Base-by-base conservation (phyloP, 2,888 invertebrate species). In the Cistogaster globosa region DNA sequence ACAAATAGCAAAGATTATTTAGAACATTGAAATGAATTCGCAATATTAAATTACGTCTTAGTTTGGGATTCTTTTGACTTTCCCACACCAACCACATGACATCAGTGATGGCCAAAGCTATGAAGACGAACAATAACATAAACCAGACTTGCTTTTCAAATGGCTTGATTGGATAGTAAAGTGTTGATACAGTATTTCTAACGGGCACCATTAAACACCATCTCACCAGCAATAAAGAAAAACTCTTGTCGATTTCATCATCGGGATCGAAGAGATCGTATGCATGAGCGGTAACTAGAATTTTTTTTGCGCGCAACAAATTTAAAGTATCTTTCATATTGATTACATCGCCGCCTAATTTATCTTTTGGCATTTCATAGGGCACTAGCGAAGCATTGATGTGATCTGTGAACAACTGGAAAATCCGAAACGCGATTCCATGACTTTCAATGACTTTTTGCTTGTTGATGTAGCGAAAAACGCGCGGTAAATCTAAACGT, bases 151-250 rank as follows among this genome's bases (percentile, higher is more conserved):
- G 22, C 67, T 53, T 57, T 51, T 87, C 87, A 22, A 91, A 91
- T 0, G 91, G 90, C 57, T 88, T 88, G 14, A 90, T 53, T 0
- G 88, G 87, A 77, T 91, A 91, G 11, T 88, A 86, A 74, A 88
- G 87, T 0, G 88, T 88, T 8, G 91, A 89, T 1, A 90, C 86
- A 20, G 87, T 88, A 55, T 90, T 90, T 60, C 88, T 88, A 32
- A 76, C 16, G 57, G 91, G 87, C 2, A 86, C 83, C 87, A 91
- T 91, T 0, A 91, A 85, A 20, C 91, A 90, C 90, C 90, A 91
- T 12, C 86, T 87, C 26, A 90, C 89, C 77, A 90, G 89, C 83
- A 88, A 62, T 26, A 91, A 20, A 0, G 91, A 90, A 45, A 90
- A 91, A 42, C 89, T 90, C 75, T 89, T 89, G 38, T 90, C 89